A percentile compares a stretch with the other conserved stretches of the same genome.
Conservation (phyloP, 1,140 invertebrate genomes). For the Drosophila insularis region DNA sequence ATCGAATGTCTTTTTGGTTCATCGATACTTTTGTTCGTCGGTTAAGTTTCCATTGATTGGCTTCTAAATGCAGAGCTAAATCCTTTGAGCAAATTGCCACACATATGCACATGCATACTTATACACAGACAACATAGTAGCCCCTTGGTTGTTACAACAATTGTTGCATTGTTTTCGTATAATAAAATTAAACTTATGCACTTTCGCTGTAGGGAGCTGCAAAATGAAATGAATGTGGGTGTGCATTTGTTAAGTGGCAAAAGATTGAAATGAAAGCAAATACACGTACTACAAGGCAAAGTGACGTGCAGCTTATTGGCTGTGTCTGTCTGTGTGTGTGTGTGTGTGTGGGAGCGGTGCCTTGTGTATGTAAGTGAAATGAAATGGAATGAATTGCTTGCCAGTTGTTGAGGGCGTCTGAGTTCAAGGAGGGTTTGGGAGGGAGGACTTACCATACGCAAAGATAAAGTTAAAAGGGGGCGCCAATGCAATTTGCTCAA, state of each 20-base stretch:
- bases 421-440: background rate
- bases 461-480: conserved; percentile 69
- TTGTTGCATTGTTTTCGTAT: conserved; percentile 78
- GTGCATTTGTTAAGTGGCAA: conserved; percentile 78
- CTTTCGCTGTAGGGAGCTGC: conserved; percentile 22
- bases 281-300: conserved; percentile 31
- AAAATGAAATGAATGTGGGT: conserved; percentile 36
- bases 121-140: conserved; percentile 12
- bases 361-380: conserved; percentile 68
- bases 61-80: conserved; percentile 75
- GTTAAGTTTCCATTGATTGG: conserved; percentile 73
- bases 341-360: conserved; percentile 10
- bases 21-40: conserved; percentile 31
- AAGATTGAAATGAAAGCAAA: conserved; percentile 77
- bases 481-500: conserved; percentile 72
- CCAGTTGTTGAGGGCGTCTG: conserved; percentile 25
- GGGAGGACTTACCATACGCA: conserved; percentile 57
- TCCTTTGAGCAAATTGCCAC: conserved; percentile 77
- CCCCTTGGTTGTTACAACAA: conserved; percentile 51
- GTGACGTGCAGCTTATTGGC: conserved; percentile 70
- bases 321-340: conserved; percentile 22
- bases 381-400: conserved; percentile 73
- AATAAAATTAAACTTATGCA: conserved; percentile 80
- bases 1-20: conserved; percentile 32
- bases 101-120: conserved; percentile 49